These are phyloP conservation scores for Mesoligia furuncula DNA, from an alignment of 2,888 invertebrate genomes.

Conservation along the genomic window DNA sequence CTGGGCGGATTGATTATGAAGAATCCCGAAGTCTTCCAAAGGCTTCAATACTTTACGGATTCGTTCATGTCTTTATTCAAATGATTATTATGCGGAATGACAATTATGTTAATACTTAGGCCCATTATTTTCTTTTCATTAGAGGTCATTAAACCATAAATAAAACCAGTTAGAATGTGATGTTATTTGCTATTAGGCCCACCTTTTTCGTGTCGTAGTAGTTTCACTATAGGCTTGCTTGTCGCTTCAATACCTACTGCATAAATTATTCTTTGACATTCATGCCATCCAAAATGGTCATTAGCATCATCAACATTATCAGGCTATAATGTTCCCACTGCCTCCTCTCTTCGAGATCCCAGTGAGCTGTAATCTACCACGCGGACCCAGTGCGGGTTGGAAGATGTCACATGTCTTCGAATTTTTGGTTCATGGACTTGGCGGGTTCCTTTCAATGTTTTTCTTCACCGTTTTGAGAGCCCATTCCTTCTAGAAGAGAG, in stretches of 20 bases:
- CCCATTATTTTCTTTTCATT: slow-evolving; percentile 5
- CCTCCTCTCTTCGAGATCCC: background rate
- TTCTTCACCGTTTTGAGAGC: no score
- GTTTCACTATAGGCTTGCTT: slow-evolving; percentile 14
- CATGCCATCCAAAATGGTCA: background rate
- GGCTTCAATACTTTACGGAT: background rate
- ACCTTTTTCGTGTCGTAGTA: slow-evolving; percentile 40
- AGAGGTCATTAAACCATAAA: slow-evolving; percentile 19
- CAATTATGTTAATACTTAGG: background rate
- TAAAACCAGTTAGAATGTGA: slow-evolving; percentile 30
- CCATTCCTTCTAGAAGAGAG: no score
- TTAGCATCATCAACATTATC: background rate
- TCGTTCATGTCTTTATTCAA: background rate
- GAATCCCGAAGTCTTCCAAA: background rate
- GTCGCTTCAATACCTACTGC: background rate
- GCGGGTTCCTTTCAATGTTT: no score
- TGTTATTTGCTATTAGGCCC: background rate
- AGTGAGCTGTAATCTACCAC: background rate
- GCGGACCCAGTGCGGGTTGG: background rate
- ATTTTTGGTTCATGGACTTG: no score
- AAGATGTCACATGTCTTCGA: background rate
- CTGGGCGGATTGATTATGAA: background rate
- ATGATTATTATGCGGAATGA: background rate
- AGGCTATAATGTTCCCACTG: background rate
- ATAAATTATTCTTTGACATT: slow-evolving; percentile 32